Base-by-base conservation (phyloP, 1,140 invertebrate genomes). In the Diorhabda carinulata region DNA sequence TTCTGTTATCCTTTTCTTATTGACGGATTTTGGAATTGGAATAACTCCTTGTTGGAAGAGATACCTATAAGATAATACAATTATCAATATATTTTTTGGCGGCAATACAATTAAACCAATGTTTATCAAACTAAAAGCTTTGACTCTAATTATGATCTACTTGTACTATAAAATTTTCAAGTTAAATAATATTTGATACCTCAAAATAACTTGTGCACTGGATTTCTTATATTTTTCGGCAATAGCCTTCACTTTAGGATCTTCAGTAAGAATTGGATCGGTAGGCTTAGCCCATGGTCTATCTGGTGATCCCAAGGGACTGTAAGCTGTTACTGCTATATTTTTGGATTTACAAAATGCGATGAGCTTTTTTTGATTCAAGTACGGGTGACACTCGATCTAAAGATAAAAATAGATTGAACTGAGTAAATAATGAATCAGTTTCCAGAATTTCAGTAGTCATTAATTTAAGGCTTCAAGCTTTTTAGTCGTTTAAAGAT, bases 311-410 rank as follows among this genome's bases (percentile, higher is more conserved):
- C 92, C 95, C 3, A 98, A 82, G 0, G 93, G 92, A 72, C 90
- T 90, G 81, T 93, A 98, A 8, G 91, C 93, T 0, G 89, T 93
- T 2, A 97, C 79, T 2, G 82, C 80, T 42, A 97, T 90, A 5
- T 85, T 82, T 57, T 88, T 85, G 4, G 82, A 75, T 40, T 86
- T 81, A 76, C 93, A 96, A 74, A 91, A 94, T 1, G 88, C 85
- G 6, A 88, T 84, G 7, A 98, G 79, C 69, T 91, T 87, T 5
- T 86, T 84, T 78, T 98, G 95, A 70, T 89, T 91, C 43, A 96
- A 83, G 77, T 95, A 95, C 0, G 91, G 91, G 80, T 97, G 93
- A 70, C 90, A 90, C 81, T 98, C 95, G 58, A 95, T 87, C 88
- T 92, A 79, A 57, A 80, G 4, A 52, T 52, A 4, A 8, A 52